Conservation (phyloP, 2,888 invertebrate genomes). For the Mesopsocus fuscifrons region DNA sequence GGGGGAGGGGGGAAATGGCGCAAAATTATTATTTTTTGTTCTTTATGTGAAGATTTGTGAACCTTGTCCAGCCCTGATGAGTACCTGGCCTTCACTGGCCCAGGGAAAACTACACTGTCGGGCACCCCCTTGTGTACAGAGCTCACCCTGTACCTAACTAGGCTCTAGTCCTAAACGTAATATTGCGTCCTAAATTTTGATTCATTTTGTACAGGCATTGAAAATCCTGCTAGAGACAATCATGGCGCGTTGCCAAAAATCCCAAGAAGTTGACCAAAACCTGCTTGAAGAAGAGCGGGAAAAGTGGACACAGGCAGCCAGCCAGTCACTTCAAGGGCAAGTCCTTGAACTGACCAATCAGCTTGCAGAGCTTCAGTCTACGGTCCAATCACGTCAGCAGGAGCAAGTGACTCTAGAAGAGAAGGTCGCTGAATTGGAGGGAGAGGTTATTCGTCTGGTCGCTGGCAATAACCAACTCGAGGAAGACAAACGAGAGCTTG, state of each 20-base stretch:
- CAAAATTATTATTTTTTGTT: too few species aligned
- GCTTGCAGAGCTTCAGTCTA: not conserved
- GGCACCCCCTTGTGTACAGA: too few species aligned
- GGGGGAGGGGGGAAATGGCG: too few species aligned
- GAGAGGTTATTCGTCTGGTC: not conserved
- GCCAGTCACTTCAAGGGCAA: not conserved
- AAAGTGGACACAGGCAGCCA: not conserved
- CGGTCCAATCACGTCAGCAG: not conserved
- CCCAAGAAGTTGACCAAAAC: not conserved
- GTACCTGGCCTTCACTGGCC: too few species aligned
- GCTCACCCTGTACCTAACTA: too few species aligned
- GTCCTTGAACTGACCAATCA: not conserved
- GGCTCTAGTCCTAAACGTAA: too few species aligned
- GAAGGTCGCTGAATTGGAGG: not conserved
- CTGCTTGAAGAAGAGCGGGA: not conserved
- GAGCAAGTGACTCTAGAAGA: not conserved
- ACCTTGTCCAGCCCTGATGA: too few species aligned
- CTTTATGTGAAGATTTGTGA: too few species aligned
- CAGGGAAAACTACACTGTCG: too few species aligned
- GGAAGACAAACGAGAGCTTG: not conserved
- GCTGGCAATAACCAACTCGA: not conserved
- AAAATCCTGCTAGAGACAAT: too few species aligned
- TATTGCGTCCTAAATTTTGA: too few species aligned
- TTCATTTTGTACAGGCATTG: too few species aligned
- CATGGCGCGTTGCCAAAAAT: not conserved